Conservation (phyloP, 2,888 invertebrate species). For the Linnaemya vulpina region DNA sequence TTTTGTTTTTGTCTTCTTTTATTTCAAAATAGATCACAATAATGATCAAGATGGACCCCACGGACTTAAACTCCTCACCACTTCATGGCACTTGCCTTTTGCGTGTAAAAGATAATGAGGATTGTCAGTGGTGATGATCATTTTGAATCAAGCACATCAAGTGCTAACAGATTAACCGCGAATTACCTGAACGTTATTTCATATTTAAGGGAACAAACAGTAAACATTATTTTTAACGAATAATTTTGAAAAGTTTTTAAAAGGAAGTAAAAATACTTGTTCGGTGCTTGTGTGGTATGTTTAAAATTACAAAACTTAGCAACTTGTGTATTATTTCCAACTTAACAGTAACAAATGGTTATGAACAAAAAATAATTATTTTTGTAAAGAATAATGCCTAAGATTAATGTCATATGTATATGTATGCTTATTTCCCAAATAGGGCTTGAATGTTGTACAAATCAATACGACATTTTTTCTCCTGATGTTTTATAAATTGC, state of each 20-base stretch:
- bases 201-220: not conserved
- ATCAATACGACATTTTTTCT: no score
- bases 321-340: no score
- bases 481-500: no score
- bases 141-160: slow-evolving; percentile 63
- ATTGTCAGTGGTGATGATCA: slow-evolving; percentile 62
- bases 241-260: slow-evolving; percentile 6
- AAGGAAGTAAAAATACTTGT: not conserved
- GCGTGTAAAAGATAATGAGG: slow-evolving; percentile 46
- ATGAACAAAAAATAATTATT: no score
- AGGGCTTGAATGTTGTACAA: no score
- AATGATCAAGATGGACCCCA: slow-evolving; percentile 69
- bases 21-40: slow-evolving; percentile 45
- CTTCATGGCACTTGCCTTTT: slow-evolving; percentile 38
- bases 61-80: slow-evolving; percentile 61
- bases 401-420: no score
- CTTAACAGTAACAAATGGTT: no score
- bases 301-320: not conserved
- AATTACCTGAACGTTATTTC: slow-evolving; percentile 36
- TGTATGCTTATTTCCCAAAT: no score
- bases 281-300: slow-evolving; percentile 57
- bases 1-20: not conserved
- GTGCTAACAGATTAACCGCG: slow-evolving; percentile 49
- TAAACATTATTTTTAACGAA: slow-evolving; percentile 2
- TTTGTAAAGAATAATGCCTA: no score